These are phyloP conservation scores for Cercocebus atys DNA, from an alignment of 2,113 vertebrate genomes.

Conservation along the genomic window DNA sequence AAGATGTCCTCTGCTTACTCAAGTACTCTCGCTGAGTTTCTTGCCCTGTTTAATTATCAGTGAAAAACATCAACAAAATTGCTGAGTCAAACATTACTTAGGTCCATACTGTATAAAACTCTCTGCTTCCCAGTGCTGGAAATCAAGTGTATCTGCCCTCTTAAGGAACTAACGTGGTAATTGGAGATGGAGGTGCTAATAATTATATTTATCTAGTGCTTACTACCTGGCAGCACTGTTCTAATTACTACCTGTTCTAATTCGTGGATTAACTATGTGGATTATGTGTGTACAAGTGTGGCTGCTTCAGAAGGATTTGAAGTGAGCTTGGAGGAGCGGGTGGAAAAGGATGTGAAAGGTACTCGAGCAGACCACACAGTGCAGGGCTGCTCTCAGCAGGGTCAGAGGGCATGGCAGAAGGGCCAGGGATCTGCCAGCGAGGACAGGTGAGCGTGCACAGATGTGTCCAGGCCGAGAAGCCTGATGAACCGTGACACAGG, in stretches of 20 bases:
- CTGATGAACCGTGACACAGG: neutral
- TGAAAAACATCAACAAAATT: neutral
- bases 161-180: neutral
- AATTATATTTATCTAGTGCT: too few relatives aligned
- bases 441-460: neutral
- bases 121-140: neutral
- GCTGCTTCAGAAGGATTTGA: neutral
- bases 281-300: neutral
- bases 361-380: accelerated
- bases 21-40: neutral
- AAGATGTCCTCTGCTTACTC: neutral
- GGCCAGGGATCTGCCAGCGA: neutral
- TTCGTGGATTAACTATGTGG: neutral
- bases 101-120: neutral
- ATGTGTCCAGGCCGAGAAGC: neutral
- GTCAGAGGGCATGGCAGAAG: neutral
- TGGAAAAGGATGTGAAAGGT: neutral
- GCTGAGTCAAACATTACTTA: neutral
- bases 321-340: neutral
- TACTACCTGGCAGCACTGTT: accelerated
- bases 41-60: neutral
- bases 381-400: neutral
- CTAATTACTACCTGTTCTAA: neutral
- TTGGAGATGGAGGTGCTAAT: neutral
- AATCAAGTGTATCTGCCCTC: neutral